phyloP scores from a whole-genome alignment of 2,888 invertebrate genomes.

The Penaeus monodon region DNA sequence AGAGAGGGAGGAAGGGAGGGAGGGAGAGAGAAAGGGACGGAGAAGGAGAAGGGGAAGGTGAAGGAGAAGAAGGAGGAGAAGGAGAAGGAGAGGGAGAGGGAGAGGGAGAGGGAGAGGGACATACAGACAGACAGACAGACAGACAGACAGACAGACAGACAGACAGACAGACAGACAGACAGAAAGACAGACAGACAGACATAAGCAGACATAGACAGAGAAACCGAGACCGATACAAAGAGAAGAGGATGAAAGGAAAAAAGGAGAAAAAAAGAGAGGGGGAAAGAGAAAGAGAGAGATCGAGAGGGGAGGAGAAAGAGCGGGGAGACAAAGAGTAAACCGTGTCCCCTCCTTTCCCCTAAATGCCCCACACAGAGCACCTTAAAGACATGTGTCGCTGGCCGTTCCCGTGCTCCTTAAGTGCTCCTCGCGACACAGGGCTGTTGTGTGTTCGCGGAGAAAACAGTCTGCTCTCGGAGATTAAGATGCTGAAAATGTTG shows the following conservation, averaged over 20 bases:
- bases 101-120: background rate
- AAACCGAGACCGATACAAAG: no score
- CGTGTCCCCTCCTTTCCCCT: no score
- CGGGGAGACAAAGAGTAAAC: background rate
- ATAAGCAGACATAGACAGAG: background rate
- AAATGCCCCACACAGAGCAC: no score
- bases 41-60: background rate
- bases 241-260: background rate
- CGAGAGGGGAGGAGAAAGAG: background rate
- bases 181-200: background rate
- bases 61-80: background rate
- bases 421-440: no score
- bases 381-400: no score
- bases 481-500: no score
- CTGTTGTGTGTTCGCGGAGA: no score
- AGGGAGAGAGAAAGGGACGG: background rate
- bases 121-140: background rate
- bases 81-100: background rate
- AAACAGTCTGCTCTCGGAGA: no score
- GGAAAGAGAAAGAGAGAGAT: background rate
- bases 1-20: no score
- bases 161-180: constrained; percentile 1
- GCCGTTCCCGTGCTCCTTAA: no score
- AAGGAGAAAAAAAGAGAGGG: background rate
- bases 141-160: background rate